These are phyloP conservation scores for Diarsia rubi DNA, from an alignment of 2,888 invertebrate genomes.

Conservation along the genomic window DNA sequence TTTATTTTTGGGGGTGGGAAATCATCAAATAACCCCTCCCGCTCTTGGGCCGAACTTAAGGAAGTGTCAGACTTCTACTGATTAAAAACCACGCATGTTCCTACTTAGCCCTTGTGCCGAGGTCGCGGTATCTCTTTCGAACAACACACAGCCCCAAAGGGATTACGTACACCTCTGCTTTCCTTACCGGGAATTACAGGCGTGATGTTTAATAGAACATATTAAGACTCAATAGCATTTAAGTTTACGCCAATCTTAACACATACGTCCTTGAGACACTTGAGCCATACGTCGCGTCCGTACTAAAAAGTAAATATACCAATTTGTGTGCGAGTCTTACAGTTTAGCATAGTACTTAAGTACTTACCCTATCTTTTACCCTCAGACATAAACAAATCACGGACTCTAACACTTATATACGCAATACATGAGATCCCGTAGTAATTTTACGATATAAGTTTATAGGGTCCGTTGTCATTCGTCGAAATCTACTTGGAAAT, in stretches of 20 bases:
- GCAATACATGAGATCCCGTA: neutral
- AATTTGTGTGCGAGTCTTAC: neutral
- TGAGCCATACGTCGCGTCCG: neutral
- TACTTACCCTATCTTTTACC: conserved; percentile 1
- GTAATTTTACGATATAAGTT: conserved; percentile 1
- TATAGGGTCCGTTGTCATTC: neutral
- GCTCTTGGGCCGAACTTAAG: too few species aligned
- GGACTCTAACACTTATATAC: neutral
- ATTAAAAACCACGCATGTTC: too few species aligned
- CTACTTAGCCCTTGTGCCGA: too few species aligned
- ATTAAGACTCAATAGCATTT: neutral
- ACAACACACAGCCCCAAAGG: too few species aligned
- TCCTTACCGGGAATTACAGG: too few species aligned
- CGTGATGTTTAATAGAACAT: too few species aligned
- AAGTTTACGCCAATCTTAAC: neutral
- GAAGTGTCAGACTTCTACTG: too few species aligned
- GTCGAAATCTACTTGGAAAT: conserved; percentile 22
- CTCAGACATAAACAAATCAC: conserved; percentile 23
- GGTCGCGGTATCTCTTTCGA: too few species aligned
- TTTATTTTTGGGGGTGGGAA: too few species aligned
- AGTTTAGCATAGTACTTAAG: conserved; percentile 21
- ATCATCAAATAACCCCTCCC: too few species aligned
- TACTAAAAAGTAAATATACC: neutral
- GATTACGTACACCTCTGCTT: too few species aligned
- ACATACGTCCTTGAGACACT: neutral